phyloP scores from a whole-genome alignment of 1,140 invertebrate genomes.

The Tetramorium parvispinum region DNA sequence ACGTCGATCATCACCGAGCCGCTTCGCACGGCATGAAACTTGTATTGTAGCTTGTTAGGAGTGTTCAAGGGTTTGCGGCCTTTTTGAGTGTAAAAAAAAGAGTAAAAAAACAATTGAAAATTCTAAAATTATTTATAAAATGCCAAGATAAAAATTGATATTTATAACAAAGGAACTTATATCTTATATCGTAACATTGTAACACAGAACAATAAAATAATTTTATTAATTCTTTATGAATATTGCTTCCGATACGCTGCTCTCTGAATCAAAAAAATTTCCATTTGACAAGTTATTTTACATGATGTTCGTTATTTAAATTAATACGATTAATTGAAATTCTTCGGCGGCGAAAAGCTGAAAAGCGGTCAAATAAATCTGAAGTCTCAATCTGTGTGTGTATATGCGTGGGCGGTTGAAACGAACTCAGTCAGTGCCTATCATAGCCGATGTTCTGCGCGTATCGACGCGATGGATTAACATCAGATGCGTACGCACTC shows the following conservation, averaged over 20 bases:
- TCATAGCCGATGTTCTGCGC: background rate
- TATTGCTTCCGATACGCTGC: conserved; percentile 1
- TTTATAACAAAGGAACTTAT: background rate
- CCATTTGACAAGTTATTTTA: background rate
- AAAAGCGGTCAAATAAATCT: conserved; percentile 16
- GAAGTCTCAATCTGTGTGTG: background rate
- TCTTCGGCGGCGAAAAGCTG: background rate
- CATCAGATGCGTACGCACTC: background rate
- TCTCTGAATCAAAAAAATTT: conserved; percentile 2
- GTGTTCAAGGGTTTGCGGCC: conserved; percentile 85
- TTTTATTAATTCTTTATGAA: background rate
- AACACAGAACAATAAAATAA: background rate
- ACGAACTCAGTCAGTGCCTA: conserved; percentile 12
- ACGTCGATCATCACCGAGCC: conserved; percentile 87
- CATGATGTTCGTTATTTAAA: background rate
- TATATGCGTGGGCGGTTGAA: background rate
- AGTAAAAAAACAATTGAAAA: background rate
- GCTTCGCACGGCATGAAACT: conserved; percentile 86
- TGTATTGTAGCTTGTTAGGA: conserved; percentile 87
- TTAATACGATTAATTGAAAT: background rate
- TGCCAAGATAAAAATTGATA: background rate
- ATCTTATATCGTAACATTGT: background rate
- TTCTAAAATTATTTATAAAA: too few species aligned
- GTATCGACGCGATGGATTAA: conserved; percentile 18
- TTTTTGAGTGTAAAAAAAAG: conserved; percentile 45